Evolutionary conservation across 2,888 invertebrate species (phyloP), one percentile per base, ranked within the genome.

Genomic region (Lamproptera curius): DNA sequence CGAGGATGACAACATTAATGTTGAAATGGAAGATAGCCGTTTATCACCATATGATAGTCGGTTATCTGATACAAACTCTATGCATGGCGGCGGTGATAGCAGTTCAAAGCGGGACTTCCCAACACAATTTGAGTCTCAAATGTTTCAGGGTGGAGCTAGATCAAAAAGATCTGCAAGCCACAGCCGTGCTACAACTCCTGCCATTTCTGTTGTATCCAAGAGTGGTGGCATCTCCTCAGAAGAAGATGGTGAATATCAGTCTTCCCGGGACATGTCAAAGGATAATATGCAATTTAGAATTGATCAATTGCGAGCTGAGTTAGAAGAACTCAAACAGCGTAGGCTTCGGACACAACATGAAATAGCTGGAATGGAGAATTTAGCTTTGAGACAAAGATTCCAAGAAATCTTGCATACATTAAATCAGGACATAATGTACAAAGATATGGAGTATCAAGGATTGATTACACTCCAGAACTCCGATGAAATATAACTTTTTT

Each of bases 321-420:
- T 97, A 39, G 91, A 91, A 11, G 94, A 95, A 55, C 76, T 97
- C 11, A 92, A 92, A 62, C 90, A 91, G 31, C 90, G 94, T 41
- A 88, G 94, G 51, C 90, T 92, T 46, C 92, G 94, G 61, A 96
- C 95, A 55, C 95, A 96, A 63, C 89, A 92, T 56, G 95, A 96
- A 76, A 93, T 97, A 52, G 91, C 93, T 15, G 93, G 92, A 37
- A 95, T 96, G 70, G 96, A 96, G 68, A 97, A 97, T 73, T 86
- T 92, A 53, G 94, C 95, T 9, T 76, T 97, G 10, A 87, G 94
- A 39, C 95, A 96, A 73, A 88, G 97, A 44, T 94, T 97, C 74
- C 93, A 94, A 68, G 93, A 94, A 56, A 93, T 92, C 42, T 80
- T 97, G 16, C 94, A 96, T 56, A 92, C 93, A 61, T 78, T 97